phyloP scores from a whole-genome alignment of 2,113 vertebrate species.

The Paracanthobrama guichenoti region DNA sequence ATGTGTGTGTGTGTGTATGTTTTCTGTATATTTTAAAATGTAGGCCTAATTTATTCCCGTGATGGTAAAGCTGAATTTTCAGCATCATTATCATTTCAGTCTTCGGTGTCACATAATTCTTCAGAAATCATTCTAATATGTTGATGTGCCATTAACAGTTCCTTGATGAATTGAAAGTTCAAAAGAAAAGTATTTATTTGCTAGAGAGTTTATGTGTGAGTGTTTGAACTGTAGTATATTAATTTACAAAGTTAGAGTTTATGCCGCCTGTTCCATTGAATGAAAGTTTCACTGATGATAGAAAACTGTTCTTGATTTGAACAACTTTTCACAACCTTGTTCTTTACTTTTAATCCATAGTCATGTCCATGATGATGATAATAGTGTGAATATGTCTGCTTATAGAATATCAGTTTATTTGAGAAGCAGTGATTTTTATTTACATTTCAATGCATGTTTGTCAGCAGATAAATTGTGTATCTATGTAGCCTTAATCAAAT shows the following conservation, averaged over 20 bases:
- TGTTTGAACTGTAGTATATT: neutral
- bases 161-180: neutral
- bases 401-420: neutral
- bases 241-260: neutral
- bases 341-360: neutral
- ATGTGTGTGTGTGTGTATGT: too few species aligned
- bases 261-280: neutral
- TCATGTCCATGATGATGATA: neutral
- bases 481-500: neutral
- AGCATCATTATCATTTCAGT: neutral
- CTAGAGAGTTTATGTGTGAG: too few species aligned
- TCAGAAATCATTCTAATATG: neutral
- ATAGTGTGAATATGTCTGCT: neutral
- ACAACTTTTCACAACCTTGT: conserved; percentile 1
- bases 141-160: neutral
- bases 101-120: neutral
- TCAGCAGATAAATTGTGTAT: neutral
- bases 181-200: neutral
- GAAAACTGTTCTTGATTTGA: conserved; percentile 2
- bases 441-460: conserved; percentile 7
- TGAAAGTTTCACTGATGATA: neutral
- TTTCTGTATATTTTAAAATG: too few species aligned
- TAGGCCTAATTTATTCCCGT: neutral
- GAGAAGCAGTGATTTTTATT: neutral
- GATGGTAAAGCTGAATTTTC: neutral